A percentile compares a stretch with the other conserved stretches of the same genome.
Conservation (phyloP, 2,888 invertebrate species). For the Lasius fuliginosus region DNA sequence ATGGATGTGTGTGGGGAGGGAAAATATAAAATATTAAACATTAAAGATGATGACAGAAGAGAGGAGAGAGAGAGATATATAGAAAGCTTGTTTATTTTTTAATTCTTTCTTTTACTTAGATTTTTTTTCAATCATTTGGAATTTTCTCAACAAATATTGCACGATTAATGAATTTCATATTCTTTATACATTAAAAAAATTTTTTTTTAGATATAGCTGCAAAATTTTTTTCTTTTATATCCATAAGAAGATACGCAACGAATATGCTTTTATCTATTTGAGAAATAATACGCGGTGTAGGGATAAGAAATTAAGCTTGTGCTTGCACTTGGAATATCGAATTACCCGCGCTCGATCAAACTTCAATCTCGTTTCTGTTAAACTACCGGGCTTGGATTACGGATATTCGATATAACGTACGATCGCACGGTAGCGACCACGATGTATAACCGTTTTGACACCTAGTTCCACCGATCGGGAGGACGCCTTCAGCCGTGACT, state of each 20-base stretch:
- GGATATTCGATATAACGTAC: not conserved
- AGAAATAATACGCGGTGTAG: not conserved
- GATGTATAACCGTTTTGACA: slow-evolving; percentile 52
- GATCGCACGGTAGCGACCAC: slow-evolving; percentile 9
- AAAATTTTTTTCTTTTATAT: not conserved
- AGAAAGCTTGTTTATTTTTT: not conserved
- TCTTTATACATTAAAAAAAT: not conserved
- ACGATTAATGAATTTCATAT: not conserved
- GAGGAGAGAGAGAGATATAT: not conserved
- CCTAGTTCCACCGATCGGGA: slow-evolving; percentile 21
- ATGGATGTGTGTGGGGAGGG: not conserved
- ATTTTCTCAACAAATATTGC: not conserved
- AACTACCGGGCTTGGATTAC: not conserved
- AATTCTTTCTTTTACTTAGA: no score
- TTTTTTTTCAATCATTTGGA: not conserved
- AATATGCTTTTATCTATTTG: no score
- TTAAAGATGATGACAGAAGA: slow-evolving; percentile 1
- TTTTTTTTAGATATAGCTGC: not conserved
- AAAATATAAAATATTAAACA: not conserved
- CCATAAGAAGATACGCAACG: not conserved
- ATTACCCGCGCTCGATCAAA: not conserved
- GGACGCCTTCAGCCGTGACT: slow-evolving; percentile 56
- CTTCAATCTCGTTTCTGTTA: slow-evolving; percentile 18
- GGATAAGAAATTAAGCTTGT: not conserved
- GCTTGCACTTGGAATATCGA: slow-evolving; percentile 16